Conservation (phyloP, 2,888 invertebrate genomes). For the Agriopis leucophaearia region DNA sequence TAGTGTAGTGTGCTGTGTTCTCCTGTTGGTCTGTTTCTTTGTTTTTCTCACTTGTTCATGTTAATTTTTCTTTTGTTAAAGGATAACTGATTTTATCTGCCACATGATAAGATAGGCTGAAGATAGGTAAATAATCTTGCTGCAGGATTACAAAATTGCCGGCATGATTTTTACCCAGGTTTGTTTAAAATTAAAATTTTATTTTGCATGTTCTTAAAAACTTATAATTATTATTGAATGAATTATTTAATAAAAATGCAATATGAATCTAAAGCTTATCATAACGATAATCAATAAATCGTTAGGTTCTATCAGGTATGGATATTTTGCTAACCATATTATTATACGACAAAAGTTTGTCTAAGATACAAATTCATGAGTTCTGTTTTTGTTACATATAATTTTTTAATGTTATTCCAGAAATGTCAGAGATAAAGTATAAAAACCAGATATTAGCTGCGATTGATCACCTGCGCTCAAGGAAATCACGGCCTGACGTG, state of each 20-base stretch:
- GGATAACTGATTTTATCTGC: background rate
- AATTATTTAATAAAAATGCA: too few species aligned
- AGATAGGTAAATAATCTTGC: background rate
- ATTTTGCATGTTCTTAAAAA: too few species aligned
- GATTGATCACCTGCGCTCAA: slow-evolving; percentile 93
- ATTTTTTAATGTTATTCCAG: slow-evolving; percentile 63
- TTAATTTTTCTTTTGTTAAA: background rate
- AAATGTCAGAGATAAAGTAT: slow-evolving; percentile 88
- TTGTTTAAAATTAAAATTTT: slow-evolving; percentile 41
- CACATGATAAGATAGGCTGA: background rate
- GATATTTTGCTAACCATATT: too few species aligned
- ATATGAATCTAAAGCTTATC: too few species aligned
- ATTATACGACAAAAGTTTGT: too few species aligned
- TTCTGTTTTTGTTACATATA: background rate
- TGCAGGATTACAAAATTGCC: slow-evolving; percentile 65
- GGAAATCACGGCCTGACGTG: slow-evolving; percentile 94
- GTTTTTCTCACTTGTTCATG: background rate
- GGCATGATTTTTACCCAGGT: slow-evolving; percentile 80
- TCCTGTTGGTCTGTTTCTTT: too few species aligned
- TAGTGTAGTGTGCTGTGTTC: too few species aligned
- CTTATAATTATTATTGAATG: too few species aligned
- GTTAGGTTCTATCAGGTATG: too few species aligned
- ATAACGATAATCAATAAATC: too few species aligned
- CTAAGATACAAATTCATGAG: too few species aligned
- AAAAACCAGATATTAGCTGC: slow-evolving; percentile 93